Base-by-base conservation (phyloP, 2,888 invertebrate genomes). In the Leucoptera coffeella region DNA sequence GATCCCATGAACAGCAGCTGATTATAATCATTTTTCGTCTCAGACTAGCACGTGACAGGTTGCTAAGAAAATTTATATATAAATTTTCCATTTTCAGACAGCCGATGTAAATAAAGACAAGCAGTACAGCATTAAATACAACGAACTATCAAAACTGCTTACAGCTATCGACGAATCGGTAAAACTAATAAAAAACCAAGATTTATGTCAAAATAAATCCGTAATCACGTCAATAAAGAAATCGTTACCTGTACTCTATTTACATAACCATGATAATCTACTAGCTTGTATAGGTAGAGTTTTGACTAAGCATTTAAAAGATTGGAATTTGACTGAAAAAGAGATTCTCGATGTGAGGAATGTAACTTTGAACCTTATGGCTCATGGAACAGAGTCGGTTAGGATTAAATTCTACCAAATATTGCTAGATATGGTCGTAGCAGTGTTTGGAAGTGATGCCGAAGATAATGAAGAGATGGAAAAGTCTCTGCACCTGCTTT, bases 251-350 rank as follows among this genome's bases (percentile, higher is more conserved):
- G 65, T 74, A 31, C 45, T 82, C 17, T 72, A 78, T 30, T 72
- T 78, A 37, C 78, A 80, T 41, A 62, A 72, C 45, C 75, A 73
- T 47, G 58, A 74, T 22, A 45, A 42, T 14, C 65, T 74, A 38
- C 49, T 82, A 21, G 58, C 52, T 27, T 67, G 60, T 22, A 53
- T 73, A 22, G 42, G 54, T 5, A 51, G 60, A 23, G 45, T 64
- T 25, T 40, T 71, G 26, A 40, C 69, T 2, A 40, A 43, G 12
- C 57, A 50, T 29, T 41, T 47, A 3, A 55, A 48, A 33, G 43
- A 53, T 25, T 50, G 61, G 34, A 46, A 57, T 30, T 39, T 59
- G 26, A 45, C 44, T 28, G 59, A 60, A 4, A 42, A 31, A 14
- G 57, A 60, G 31, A 61, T 61, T 64, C 42, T 51, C 3, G 19